phyloP scores from a whole-genome alignment of 2,113 vertebrate genomes.

The Toxostoma redivivum region DNA sequence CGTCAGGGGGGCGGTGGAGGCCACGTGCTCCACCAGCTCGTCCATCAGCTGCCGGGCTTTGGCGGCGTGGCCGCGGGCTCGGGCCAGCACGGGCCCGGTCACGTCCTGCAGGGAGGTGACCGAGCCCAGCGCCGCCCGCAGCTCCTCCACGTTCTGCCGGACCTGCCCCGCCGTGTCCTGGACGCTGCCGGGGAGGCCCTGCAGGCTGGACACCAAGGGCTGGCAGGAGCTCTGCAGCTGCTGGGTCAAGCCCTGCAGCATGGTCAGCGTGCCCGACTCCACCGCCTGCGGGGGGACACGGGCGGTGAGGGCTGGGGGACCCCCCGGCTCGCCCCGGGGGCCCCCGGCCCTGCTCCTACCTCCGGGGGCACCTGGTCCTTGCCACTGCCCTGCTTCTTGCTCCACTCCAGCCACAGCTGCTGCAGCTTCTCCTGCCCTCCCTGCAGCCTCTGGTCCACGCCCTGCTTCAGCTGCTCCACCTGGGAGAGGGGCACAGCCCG shows the following conservation, averaged over 20 bases:
- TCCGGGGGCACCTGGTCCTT: background rate
- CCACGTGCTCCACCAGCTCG: constrained; percentile 74
- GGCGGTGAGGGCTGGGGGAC: background rate
- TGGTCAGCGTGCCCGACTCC: constrained; percentile 38
- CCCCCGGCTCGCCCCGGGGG: accelerated
- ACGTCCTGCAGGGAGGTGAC: constrained; percentile 57
- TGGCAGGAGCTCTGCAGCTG: constrained; percentile 78
- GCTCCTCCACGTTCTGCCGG: constrained; percentile 73
- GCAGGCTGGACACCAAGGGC: constrained; percentile 76
- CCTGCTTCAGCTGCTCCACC: constrained; percentile 70
- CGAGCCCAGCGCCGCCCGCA: constrained; percentile 68
- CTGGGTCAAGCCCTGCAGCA: constrained; percentile 75
- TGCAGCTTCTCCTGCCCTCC: constrained; percentile 78
- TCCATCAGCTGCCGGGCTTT: constrained; percentile 81
- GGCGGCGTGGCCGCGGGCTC: constrained; percentile 64
- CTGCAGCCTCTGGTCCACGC: constrained; percentile 57
- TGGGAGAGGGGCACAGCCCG: background rate
- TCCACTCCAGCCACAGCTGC: constrained; percentile 83
- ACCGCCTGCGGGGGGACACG: background rate
- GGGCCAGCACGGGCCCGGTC: constrained; percentile 68
- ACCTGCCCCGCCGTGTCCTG: constrained; percentile 80
- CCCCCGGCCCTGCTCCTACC: background rate
- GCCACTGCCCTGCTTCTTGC: background rate
- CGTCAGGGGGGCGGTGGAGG: constrained; percentile 73
- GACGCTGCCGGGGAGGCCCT: constrained; percentile 79